Evolutionary conservation across 1,140 invertebrate species (phyloP), one percentile per base, ranked within the genome.

Genomic region (Drosophila willistoni): DNA sequence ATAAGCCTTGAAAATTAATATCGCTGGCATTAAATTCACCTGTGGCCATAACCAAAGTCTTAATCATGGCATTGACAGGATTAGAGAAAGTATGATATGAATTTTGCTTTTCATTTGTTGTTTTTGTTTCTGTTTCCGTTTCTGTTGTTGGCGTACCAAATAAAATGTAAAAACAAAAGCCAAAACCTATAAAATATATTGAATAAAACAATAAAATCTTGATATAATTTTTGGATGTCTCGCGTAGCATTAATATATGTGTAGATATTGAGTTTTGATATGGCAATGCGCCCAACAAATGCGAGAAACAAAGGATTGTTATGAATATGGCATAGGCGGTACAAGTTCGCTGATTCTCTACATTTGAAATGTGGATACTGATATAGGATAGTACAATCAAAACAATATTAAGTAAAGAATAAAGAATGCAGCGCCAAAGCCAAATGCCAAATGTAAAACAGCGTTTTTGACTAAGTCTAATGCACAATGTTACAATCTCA

Each of bases 241-340:
- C 95, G 78, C 94, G 94, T 22, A 97, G 93, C 94, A 96, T 96
- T n/a, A 96, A 94, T 51, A 96, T 95, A 69, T 95, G 94, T 1
- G 95, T 96, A 3, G 96, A 96, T 12, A 95, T 84, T 22, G 44
- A 10, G 4, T 71, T 80, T 64, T 93, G 81, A 1, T 94, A 93
- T 1, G 96, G 96, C 90, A 95, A 93, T 76, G 95, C 94, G 1
- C 96, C 96, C 41, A 96, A 94, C 1, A 96, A 90, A 3, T 96
- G 89, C 1, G 97, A 94, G 6, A 97, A 81, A 79, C 96, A 95
- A 67, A 95, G 94, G 39, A 95, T 95, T 1, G 95, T 95, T 10
- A 96, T 79, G 6, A 97, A 84, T 75, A 96, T 95, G 0, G 94
- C 94, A n/a, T 96, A 85, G 0, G 95, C 95, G 9, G 94, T 92